Evolutionary conservation across 2,113 vertebrate species (phyloP), one percentile per base, ranked within the genome.

Genomic region (Entomyzon cyanotis): DNA sequence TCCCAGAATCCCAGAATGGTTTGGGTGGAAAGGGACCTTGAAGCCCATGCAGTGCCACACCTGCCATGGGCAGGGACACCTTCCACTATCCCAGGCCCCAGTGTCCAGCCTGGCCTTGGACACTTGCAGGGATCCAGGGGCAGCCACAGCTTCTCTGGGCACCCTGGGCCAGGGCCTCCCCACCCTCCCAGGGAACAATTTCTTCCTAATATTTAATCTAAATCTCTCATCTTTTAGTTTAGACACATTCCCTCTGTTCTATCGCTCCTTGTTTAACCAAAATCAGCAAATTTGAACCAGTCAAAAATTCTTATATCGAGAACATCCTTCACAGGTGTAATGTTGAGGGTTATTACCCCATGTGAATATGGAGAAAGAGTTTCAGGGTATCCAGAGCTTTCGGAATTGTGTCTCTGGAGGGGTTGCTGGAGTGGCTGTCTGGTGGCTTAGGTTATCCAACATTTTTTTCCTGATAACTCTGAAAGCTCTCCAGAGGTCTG

Each of bases 21-120:
- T 68, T 76, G 62, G 13, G n/a, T 11, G 41, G 30, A 14, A 62
- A 76, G 21, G 30, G 11, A 41, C 4, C 18, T 47, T 25, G 30
- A 3, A 75, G 30, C 16, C 7, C 47, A 55, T 25, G 3, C 53
- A 47, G 24, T 60, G 3, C 19, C 33, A 52, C 39, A 6, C 11
- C 15, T 78, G 28, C 47, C 41, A 16, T 11, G 41, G 53, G 12
- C 47, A 62, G 28, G 19, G 46, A n/a, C 62, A 41, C 13, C 30
- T 75, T 5, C 46, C 39, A 25, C 24, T 15, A 1, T 0, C 53
- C 30, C 62, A 35, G 47, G 3, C 15, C 15, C 12, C 0, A 0
- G 7, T 23, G 47, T 46, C 68, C 58, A 62, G 0, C 46, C 46
- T 62, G 58, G 35, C 35, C 53, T 62, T 41, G 55, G 41, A 5